Conservation (phyloP, 2,113 vertebrate genomes). For the Laticauda colubrina region DNA sequence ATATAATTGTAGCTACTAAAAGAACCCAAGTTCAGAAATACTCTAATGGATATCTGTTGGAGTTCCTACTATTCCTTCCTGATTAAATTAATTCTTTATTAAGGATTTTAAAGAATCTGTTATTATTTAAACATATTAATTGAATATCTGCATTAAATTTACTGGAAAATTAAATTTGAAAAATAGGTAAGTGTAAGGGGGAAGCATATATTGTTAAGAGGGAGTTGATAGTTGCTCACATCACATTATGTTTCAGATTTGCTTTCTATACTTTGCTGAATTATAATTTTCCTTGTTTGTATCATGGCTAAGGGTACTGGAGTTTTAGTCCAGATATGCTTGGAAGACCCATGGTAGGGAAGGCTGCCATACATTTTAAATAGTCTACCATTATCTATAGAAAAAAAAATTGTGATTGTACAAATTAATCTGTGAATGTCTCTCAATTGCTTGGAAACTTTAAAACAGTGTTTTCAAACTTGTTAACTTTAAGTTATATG, state of each 20-base stretch:
- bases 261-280: not conserved
- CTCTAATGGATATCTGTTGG: not conserved
- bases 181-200: not conserved
- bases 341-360: not conserved
- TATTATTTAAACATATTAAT: not conserved
- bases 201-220: not conserved
- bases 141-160: not conserved
- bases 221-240: not conserved
- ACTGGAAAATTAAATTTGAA: not conserved
- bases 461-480: not conserved
- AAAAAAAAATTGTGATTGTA: not conserved
- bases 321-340: not conserved
- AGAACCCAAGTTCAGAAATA: not conserved
- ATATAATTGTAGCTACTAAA: not conserved
- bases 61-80: not conserved
- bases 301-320: not conserved
- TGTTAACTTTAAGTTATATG: not conserved
- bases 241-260: not conserved
- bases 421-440: not conserved
- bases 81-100: not conserved
- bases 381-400: not conserved
- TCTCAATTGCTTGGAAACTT: not conserved
- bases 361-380: not conserved
- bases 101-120: not conserved
- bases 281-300: not conserved